These are phyloP conservation scores for Sebastes diploproa DNA, from an alignment of 2,797 vertebrate species.

Conservation along the genomic window DNA sequence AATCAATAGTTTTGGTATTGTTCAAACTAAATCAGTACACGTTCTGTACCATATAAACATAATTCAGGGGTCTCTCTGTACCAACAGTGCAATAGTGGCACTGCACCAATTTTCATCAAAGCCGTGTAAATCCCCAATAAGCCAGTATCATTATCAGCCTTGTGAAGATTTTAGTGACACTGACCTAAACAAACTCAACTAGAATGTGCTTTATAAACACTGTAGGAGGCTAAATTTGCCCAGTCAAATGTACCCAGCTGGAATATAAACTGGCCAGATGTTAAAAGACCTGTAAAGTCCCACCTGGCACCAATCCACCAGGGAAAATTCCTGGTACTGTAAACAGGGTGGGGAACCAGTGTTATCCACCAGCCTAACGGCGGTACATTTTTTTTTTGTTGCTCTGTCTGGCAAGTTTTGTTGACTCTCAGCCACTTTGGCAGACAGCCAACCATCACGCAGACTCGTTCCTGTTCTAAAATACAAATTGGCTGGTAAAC, in stretches of 20 bases:
- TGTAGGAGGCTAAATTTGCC: conserved; percentile 8
- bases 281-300: conserved; percentile 54
- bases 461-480: conserved; percentile 46
- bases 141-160: not conserved
- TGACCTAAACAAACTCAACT: conserved; percentile 15
- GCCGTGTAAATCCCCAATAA: not conserved
- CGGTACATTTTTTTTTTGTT: conserved; percentile 26
- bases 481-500: conserved; percentile 51
- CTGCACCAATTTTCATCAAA: conserved; percentile 43
- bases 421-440: conserved; percentile 58
- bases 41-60: not conserved
- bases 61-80: not conserved
- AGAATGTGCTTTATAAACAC: conserved; percentile 26
- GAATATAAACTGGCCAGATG: conserved; percentile 62
- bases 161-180: not conserved
- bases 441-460: conserved; percentile 45
- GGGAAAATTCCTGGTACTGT: conserved; percentile 65
- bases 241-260: conserved; percentile 31
- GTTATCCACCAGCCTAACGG: conserved; percentile 47
- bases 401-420: conserved; percentile 46
- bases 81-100: conserved; percentile 8
- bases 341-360: conserved; percentile 54
- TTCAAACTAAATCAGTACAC: not conserved
- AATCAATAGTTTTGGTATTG: not conserved
- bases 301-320: conserved; percentile 48